A percentile compares a stretch with the other conserved stretches of the same genome.
Evolutionary conservation across 2,888 invertebrate genomes (phyloP).

Genomic region (Drosophila glabriapex): DNA sequence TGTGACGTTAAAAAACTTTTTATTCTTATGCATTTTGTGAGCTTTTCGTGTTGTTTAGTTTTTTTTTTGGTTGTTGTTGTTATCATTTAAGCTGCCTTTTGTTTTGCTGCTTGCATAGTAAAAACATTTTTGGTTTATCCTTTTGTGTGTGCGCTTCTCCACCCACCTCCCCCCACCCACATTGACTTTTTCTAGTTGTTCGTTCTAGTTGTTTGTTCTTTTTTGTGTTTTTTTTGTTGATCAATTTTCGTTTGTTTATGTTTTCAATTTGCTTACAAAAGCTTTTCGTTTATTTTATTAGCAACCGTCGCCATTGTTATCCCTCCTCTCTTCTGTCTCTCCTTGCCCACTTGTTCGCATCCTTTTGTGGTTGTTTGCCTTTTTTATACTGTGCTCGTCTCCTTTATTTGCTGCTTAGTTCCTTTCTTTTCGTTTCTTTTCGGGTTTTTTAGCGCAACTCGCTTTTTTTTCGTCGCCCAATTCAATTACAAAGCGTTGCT

Average conservation of each 20-base stretch:
- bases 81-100: slow-evolving; percentile 59
- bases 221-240: slow-evolving; percentile 48
- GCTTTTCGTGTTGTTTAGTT: slow-evolving; percentile 45
- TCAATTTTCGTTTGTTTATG: slow-evolving; percentile 80
- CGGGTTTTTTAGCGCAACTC: slow-evolving; percentile 44
- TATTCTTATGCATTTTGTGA: slow-evolving; percentile 63
- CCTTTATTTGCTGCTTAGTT: slow-evolving; percentile 6
- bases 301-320: slow-evolving; percentile 68
- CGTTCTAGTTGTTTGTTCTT: background rate
- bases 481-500: slow-evolving; percentile 68
- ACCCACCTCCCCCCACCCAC: background rate
- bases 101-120: slow-evolving; percentile 42
- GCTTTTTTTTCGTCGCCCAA: slow-evolving; percentile 75
- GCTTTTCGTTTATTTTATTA: slow-evolving; percentile 83
- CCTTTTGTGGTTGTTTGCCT: slow-evolving; percentile 57
- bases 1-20: slow-evolving; percentile 51
- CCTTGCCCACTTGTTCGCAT: slow-evolving; percentile 23
- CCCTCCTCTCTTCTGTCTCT: slow-evolving; percentile 11
- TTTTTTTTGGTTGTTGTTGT: slow-evolving; percentile 30
- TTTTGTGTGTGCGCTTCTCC: slow-evolving; percentile 45
- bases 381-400: slow-evolving; percentile 8
- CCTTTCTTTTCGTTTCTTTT: slow-evolving; percentile 13
- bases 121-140: slow-evolving; percentile 66
- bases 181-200: slow-evolving; percentile 41
- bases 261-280: slow-evolving; percentile 83